Base-by-base conservation (phyloP, 2,797 vertebrate genomes). In the Cottoperca gobio region DNA sequence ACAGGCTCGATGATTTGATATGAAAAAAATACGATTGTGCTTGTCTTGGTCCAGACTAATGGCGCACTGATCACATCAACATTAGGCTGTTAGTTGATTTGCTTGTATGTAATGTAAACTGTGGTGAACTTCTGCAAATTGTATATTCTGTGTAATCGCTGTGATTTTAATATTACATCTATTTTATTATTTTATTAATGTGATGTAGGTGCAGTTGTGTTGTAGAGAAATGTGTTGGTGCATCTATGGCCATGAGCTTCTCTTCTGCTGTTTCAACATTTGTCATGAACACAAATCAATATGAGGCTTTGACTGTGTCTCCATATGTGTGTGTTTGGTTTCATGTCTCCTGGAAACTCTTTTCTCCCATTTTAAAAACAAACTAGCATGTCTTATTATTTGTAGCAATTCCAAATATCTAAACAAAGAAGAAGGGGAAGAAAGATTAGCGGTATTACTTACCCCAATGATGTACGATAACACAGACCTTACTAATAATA, bases 211-310 rank as follows among this genome's bases (percentile, higher is more conserved):
- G 21, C 17, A 39, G 33, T 55, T n/a, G 13, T 33, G 28, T 37
- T 9, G 4, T 31, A 45, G 57, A 62, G 70, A 74, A 57, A 26
- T 19, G 1, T 28, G 12, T 4, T 3, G 23, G 35, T 62, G 35
- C 8, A 9, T 40, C 49, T 3, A 28, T 39, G 28, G 33, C 17
- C 28, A 50, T 5, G 35, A 81, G 53, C 37, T 45, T 58, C 49
- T 31, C 11, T 24, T 33, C 40, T 33, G 9, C 65, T 35, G 50
- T 66, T 78, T 67, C 43, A 63, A 33, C 54, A 74, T 90, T 90
- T 74, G 37, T 89, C 76, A 82, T 45, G 31, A 73, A 57, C 37
- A 78, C 63, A 83, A 53, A 90, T 90, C 88, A 64, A 91, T 91
- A 85, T 6, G 14, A 88, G 52, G 37, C 61, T 73, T 42, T 64